Percentiles rank a stretch among this genome's conserved stretches.
Conservation (phyloP, 2,888 invertebrate genomes). For the Adelognathus sp. region DNA sequence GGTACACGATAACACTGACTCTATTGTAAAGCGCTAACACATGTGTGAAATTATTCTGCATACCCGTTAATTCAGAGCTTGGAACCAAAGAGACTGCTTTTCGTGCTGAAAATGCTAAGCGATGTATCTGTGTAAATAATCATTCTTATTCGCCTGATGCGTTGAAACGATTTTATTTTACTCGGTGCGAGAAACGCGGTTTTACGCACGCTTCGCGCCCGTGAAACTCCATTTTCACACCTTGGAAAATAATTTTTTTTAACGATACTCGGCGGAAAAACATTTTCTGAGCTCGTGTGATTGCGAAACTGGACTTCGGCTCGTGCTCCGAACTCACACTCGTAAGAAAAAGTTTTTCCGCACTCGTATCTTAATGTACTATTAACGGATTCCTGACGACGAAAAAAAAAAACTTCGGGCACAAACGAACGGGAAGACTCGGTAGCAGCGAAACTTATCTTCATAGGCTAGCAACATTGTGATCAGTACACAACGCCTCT, state of each 20-base stretch:
- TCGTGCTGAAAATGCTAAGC: not conserved
- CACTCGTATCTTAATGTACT: too few relatives aligned
- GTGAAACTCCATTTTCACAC: too few relatives aligned
- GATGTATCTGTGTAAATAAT: not conserved
- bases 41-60: constrained; percentile 24
- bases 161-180: not conserved
- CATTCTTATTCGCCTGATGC: not conserved
- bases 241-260: too few relatives aligned
- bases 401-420: not conserved
- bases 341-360: too few relatives aligned
- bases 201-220: too few relatives aligned
- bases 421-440: not conserved
- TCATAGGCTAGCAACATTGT: not conserved
- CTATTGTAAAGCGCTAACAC: constrained; percentile 5
- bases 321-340: too few relatives aligned
- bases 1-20: constrained; percentile 65
- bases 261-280: too few relatives aligned
- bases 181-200: too few relatives aligned
- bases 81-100: not conserved
- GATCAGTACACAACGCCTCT: constrained; percentile 4
- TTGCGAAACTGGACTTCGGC: too few relatives aligned
- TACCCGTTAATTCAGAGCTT: not conserved
- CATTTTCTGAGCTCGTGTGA: too few relatives aligned
- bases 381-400: not conserved
- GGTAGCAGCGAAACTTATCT: not conserved